phyloP scores from a whole-genome alignment of 2,113 vertebrate genomes.

The Albula glossodonta region DNA sequence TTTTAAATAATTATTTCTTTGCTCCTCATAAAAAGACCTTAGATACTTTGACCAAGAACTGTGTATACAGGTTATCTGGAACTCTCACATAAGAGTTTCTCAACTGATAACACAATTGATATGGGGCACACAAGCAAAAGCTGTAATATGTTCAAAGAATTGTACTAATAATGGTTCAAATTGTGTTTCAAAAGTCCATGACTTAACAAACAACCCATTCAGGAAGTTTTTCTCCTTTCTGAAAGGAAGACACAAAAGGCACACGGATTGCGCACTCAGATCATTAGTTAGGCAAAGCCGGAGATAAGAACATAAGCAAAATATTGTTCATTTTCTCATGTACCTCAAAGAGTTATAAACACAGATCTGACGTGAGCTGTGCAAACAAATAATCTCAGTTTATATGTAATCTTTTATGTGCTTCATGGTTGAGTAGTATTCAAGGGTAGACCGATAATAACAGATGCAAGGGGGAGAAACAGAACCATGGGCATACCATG shows the following conservation, averaged over 20 bases:
- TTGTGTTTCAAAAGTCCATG: neutral
- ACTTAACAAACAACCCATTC: neutral
- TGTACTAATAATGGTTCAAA: neutral
- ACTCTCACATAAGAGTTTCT: neutral
- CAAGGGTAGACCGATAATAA: too few species aligned
- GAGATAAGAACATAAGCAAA: too few species aligned
- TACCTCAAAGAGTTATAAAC: too few species aligned
- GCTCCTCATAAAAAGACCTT: too few species aligned
- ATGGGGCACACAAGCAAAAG: neutral
- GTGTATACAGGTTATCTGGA: neutral
- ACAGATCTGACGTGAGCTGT: neutral
- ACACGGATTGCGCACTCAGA: too few species aligned
- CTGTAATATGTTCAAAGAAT: neutral
- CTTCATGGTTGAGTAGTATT: too few species aligned
- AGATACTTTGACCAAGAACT: slow-evolving; percentile 16
- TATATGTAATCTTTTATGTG: neutral
- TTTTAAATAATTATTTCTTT: too few species aligned
- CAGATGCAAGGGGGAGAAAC: neutral
- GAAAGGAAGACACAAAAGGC: too few species aligned
- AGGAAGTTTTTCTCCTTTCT: too few species aligned
- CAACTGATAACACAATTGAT: neutral
- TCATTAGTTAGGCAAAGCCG: too few species aligned
- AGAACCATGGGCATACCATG: neutral
- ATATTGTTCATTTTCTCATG: too few species aligned
- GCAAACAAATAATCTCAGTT: neutral